phyloP scores from a whole-genome alignment of 2,797 vertebrate species.

The Picus viridis region DNA sequence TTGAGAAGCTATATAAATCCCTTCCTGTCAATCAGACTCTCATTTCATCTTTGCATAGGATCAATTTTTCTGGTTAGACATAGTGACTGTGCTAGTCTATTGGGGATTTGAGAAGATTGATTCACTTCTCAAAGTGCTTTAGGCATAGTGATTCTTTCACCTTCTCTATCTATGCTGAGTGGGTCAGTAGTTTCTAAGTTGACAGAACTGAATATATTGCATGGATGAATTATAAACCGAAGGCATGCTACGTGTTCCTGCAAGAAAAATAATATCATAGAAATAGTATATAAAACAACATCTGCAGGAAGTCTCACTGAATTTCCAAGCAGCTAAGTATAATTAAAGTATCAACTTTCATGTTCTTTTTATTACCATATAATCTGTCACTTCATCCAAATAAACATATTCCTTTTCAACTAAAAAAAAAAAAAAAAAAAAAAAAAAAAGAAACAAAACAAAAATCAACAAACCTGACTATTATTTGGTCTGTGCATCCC shows the following conservation, averaged over 20 bases:
- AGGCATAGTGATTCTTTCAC: conserved; percentile 53
- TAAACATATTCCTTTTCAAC: background rate
- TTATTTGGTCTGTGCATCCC: background rate
- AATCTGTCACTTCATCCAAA: background rate
- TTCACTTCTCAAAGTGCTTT: conserved; percentile 52
- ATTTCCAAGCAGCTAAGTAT: background rate
- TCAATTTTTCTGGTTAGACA: conserved; percentile 53
- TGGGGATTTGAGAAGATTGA: conserved; percentile 62
- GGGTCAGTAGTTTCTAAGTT: conserved; percentile 7
- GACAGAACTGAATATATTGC: background rate
- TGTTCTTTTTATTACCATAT: background rate
- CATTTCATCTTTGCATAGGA: conserved; percentile 48
- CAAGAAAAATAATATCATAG: background rate
- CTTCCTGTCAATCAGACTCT: conserved; percentile 36
- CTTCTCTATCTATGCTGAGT: background rate
- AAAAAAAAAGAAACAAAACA: background rate
- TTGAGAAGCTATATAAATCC: conserved; percentile 12
- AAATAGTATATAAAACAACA: background rate
- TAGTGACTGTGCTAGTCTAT: conserved; percentile 31
- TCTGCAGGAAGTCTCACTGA: background rate
- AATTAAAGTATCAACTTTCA: background rate
- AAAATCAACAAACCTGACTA: background rate
- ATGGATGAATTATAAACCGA: background rate
- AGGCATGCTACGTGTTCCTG: background rate
- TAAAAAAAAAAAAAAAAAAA: too few species aligned